Evolutionary conservation across 2,113 vertebrate species (phyloP), one percentile per base, ranked within the genome.

Genomic region (Hypanus sabinus): DNA sequence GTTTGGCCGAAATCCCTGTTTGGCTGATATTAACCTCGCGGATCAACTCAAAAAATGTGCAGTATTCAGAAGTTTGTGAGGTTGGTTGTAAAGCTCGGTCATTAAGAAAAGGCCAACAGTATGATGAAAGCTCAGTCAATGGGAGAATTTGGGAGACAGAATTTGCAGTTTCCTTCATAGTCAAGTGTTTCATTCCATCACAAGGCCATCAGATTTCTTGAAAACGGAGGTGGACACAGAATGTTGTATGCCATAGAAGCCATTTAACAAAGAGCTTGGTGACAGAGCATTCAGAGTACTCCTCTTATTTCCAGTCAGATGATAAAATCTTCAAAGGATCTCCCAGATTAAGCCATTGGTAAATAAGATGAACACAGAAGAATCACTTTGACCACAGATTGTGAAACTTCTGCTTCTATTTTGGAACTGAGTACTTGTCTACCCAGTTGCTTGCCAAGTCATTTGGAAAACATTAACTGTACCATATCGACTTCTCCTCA

Each of bases 331-430:
- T 36, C 5, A 27, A 70, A 93, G 70, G 22, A 33, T 75, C 91
- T 46, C 70, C 91, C 70, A 75, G 20, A 30, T 38, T 16, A 55
- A 55, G 38, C 70, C 11, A 55, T 46, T 73, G 70, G 68, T 93
- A 55, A 93, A 73, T 93, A 20, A 93, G 85, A 33, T 62, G n/a
- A 65, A 20, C 30, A 30, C 57, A 90, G 91, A 46, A 93, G 70
- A 14, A 38, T 36, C 14, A 38, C 33, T 11, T 18, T 70, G 88
- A 68, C 68, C 65, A 92, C 65, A 38, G 10, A 46, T 46, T 46
- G 33, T 38, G 46, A 55, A 55, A 75, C 11, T 27, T 93, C 24
- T 18, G 68, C 11, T 92, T 83, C 55, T 14, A 27, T 24, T 27
- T 93, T 75, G 91, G 36, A 73, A 73, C 36, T 27, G 68, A 73